phyloP scores from a whole-genome alignment of 1,140 invertebrate genomes.

The Lamellibrachia luymesi region DNA sequence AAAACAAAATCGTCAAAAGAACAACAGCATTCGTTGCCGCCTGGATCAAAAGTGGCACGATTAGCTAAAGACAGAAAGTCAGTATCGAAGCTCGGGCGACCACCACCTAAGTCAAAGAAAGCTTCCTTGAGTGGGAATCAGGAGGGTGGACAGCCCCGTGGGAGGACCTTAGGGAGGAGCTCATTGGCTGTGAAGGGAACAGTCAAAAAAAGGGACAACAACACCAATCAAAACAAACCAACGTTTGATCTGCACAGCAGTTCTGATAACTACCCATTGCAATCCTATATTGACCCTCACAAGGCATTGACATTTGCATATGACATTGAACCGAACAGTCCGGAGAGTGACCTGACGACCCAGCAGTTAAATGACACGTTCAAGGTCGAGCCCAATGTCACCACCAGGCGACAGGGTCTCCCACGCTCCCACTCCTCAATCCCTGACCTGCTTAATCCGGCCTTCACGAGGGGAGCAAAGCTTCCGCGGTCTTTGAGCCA shows the following conservation, averaged over 20 bases:
- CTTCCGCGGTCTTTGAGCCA: background rate
- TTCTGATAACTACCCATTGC: background rate
- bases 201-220: background rate
- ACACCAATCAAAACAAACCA: background rate
- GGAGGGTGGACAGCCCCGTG: background rate
- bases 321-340: background rate
- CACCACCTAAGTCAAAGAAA: background rate
- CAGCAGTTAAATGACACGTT: background rate
- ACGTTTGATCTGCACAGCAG: background rate
- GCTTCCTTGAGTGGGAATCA: background rate
- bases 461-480: background rate
- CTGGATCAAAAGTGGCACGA: background rate
- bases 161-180: background rate
- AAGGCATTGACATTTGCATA: background rate
- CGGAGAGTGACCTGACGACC: background rate
- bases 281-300: background rate
- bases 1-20: background rate
- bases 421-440: background rate
- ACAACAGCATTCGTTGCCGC: background rate
- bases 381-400: background rate
- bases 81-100: background rate
- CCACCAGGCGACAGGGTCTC: background rate
- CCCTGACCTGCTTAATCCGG: background rate
- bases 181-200: background rate
- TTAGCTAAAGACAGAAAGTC: background rate